Evolutionary conservation across 2,888 invertebrate genomes (phyloP), one percentile per base, ranked within the genome.

Genomic region (Campoletis raptor): DNA sequence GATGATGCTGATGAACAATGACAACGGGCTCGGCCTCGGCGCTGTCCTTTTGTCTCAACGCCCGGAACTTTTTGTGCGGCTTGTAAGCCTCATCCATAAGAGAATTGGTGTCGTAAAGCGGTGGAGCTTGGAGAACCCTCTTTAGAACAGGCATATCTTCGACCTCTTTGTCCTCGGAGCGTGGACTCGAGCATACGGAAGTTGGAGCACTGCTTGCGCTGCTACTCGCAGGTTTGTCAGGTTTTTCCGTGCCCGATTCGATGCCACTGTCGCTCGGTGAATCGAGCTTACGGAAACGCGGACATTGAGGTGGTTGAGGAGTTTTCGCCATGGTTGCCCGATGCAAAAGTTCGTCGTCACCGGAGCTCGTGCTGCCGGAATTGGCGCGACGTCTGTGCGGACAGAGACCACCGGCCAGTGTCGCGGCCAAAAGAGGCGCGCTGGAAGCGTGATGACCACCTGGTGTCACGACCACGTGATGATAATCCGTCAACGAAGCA

Each of bases 11-110:
- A 94, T 94, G 79, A 95, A 78, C 87, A 67, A 93, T 92, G 10
- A 95, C 94, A 85, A 97, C 97, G 0, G 96, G 96, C 91, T 97
- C 96, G 2, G 97, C 97, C 92, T 98, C 98, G 66, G 97, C 97
- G 2, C 96, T 96, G 93, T 98, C 98, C 90, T 97, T 97, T 87
- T 96, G 95, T 40, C 98, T 95, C 93, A 98, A 95, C 2, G 98
- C 98, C 67, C 98, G 96, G 96, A 98, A 98, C 94, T 98, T 98
- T 95, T 98, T 98, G 95, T 98, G 98, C 86, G 98, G 98, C 94
- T 98, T 98, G 95, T 98, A 98, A 21, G 98, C 98, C 95, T 98
- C 98, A 94, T 98, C 98, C 98, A 98, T 98, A 83, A 98, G 95
- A 2, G 97, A 97, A 93, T 97, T 97, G 81, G 98, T 98, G 93